These are phyloP conservation scores for Chiroxiphia lanceolata DNA, from an alignment of 2,797 vertebrate species.

Conservation along the genomic window DNA sequence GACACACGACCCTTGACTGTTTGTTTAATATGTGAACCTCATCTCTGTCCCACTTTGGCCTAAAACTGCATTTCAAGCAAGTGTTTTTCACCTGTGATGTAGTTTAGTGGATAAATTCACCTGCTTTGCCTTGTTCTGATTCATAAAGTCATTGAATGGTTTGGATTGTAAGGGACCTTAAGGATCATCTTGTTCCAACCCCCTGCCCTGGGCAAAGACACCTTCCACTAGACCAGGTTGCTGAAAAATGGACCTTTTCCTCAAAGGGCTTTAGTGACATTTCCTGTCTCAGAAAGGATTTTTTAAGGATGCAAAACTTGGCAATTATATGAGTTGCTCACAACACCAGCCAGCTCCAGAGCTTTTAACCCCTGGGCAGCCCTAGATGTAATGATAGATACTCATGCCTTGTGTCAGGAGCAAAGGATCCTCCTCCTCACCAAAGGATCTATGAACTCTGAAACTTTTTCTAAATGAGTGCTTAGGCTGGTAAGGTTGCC, in stretches of 20 bases:
- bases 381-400: neutral
- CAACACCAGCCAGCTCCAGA: neutral
- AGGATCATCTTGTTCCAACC: neutral
- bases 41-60: neutral
- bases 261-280: neutral
- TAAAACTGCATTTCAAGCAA: neutral
- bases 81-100: neutral
- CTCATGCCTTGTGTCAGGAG: neutral
- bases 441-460: neutral
- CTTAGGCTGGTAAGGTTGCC: neutral
- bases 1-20: accelerated
- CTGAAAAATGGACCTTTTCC: neutral
- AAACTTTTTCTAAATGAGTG: neutral
- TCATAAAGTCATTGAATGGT: neutral
- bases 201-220: neutral
- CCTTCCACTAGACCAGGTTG: neutral
- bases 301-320: neutral
- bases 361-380: neutral
- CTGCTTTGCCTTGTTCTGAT: neutral
- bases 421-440: neutral
- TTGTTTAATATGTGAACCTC: neutral
- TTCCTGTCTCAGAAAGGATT: neutral
- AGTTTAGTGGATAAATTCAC: neutral
- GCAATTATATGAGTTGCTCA: neutral
- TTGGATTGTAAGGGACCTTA: neutral